Evolutionary conservation across 2,113 vertebrate species (phyloP).

Genomic region (Amazona vittata): DNA sequence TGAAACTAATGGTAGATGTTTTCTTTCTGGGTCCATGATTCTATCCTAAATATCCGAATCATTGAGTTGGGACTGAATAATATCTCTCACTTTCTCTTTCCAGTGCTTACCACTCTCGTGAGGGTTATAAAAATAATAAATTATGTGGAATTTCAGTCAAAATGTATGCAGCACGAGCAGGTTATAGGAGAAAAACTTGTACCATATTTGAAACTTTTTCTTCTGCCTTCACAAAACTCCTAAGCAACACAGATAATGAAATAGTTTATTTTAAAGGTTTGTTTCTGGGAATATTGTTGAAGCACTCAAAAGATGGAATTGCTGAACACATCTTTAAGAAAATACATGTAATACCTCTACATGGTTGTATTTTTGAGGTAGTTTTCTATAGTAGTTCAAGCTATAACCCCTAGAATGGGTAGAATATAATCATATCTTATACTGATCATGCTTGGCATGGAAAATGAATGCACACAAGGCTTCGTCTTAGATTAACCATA

Average conservation of each 20-base stretch:
- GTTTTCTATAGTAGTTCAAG: constrained; percentile 27
- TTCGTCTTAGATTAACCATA: constrained; percentile 35
- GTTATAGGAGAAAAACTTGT: background rate
- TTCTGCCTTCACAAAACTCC: background rate
- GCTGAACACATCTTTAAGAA: constrained; percentile 9
- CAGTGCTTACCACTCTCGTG: background rate
- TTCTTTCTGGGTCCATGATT: background rate
- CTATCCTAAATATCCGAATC: background rate
- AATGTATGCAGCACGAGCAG: background rate
- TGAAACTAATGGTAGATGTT: background rate
- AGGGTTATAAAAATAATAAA: background rate
- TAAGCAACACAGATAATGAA: background rate
- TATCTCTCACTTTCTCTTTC: background rate
- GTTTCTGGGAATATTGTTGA: background rate
- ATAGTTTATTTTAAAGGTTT: background rate
- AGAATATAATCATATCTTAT: constrained; percentile 25
- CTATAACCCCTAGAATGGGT: constrained; percentile 28
- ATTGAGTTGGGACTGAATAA: background rate
- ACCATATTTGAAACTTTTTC: background rate
- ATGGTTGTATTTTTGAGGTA: constrained; percentile 45
- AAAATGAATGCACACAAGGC: constrained; percentile 29
- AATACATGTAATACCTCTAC: constrained; percentile 4
- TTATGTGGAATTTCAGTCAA: background rate
- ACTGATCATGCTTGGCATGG: constrained; percentile 30
- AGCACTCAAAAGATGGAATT: background rate